Percentiles rank a stretch among this genome's conserved stretches.
Conservation (phyloP, 2,797 vertebrate species). For the Spheniscus humboldti region DNA sequence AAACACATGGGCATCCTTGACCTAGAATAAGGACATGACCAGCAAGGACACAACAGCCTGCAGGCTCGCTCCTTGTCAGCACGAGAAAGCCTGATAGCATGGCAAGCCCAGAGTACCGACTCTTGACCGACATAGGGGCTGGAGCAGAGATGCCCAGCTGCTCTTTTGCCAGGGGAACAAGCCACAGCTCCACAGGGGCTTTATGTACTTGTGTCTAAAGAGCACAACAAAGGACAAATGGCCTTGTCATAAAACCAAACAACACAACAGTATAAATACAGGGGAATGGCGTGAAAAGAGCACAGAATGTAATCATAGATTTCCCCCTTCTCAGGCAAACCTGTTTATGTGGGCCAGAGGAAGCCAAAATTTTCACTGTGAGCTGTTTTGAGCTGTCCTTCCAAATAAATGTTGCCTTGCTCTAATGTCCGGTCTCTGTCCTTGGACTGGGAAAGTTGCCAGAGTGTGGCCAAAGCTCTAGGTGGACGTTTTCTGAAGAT, state of each 20-base stretch:
- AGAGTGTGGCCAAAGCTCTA: constrained; percentile 12
- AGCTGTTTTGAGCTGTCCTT: background rate
- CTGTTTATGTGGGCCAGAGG: background rate
- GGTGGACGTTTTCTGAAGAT: background rate
- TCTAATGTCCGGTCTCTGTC: background rate
- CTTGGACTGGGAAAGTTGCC: constrained; percentile 27
- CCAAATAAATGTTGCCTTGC: background rate
- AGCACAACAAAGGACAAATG: background rate
- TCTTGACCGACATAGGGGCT: background rate
- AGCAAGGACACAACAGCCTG: background rate
- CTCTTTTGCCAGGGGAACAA: background rate
- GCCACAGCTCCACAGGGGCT: background rate
- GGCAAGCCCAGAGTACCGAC: background rate
- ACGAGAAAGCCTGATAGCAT: background rate
- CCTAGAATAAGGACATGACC: background rate
- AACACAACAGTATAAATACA: background rate
- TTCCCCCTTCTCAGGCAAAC: background rate
- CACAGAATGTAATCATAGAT: background rate
- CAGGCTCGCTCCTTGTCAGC: background rate
- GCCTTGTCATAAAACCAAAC: background rate
- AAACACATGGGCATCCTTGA: background rate
- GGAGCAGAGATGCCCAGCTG: background rate
- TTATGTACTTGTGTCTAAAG: background rate
- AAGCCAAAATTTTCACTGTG: background rate
- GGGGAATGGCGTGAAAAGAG: background rate